phyloP scores from a whole-genome alignment of 2,113 vertebrate genomes.

The Candoia aspera region DNA sequence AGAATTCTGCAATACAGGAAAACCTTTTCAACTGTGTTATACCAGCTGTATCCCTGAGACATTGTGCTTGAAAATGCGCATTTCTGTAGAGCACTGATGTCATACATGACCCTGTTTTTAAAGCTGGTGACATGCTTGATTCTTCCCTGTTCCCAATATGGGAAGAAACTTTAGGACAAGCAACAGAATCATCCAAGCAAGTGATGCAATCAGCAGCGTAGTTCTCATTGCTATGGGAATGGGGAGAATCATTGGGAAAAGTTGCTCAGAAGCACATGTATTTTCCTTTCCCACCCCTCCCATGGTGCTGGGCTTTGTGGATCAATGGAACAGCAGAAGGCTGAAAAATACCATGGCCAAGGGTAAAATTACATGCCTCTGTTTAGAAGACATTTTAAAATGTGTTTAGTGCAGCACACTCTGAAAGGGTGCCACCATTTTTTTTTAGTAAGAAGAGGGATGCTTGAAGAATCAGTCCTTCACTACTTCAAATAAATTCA shows the following conservation, averaged over 20 bases:
- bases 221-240: neutral
- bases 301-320: neutral
- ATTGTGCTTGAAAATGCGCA: neutral
- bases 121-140: neutral
- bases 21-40: neutral
- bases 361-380: conserved; percentile 6
- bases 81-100: neutral
- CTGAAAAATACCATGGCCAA: neutral
- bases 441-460: neutral
- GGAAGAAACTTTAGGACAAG: neutral
- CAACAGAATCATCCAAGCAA: conserved; percentile 22
- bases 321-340: neutral
- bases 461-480: conserved; percentile 21
- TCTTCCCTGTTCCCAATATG: neutral
- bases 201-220: neutral
- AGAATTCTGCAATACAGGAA: neutral
- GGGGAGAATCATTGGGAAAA: conserved; percentile 8
- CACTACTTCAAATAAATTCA: conserved; percentile 29
- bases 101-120: neutral
- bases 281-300: conserved; percentile 40
- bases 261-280: neutral
- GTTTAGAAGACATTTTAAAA: conserved; percentile 33
- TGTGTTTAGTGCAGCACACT: conserved; percentile 18
- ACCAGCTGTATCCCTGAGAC: neutral
- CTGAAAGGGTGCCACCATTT: conserved; percentile 26